Conservation (phyloP, 2,113 vertebrate genomes). For the Megatriorchis doriae region DNA sequence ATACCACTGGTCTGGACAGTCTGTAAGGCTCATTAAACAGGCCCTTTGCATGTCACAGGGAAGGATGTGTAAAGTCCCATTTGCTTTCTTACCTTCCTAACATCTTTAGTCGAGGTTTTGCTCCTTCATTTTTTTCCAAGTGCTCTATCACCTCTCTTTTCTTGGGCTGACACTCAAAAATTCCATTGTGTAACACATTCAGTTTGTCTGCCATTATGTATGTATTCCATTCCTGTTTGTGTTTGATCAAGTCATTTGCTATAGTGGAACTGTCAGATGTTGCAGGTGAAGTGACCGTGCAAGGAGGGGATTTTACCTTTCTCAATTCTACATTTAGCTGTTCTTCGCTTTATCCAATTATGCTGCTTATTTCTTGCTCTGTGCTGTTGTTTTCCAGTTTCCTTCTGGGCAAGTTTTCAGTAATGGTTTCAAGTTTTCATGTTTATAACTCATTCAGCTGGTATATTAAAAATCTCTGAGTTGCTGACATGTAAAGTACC, state of each 20-base stretch:
- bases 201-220: not conserved
- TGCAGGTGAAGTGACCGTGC: not conserved
- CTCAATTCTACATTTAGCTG: not conserved
- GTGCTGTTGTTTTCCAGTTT: not conserved
- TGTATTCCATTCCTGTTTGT: not conserved
- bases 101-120: not conserved
- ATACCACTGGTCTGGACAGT: rapidly evolving
- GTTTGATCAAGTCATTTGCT: not conserved
- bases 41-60: not conserved
- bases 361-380: not conserved
- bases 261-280: not conserved
- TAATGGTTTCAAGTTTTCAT: not conserved
- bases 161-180: not conserved
- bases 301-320: not conserved
- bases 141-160: not conserved
- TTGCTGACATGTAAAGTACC: not conserved
- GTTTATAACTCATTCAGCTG: not conserved
- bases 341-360: not conserved
- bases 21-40: not conserved
- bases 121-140: not conserved
- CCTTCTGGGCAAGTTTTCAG: not conserved
- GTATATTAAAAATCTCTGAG: not conserved
- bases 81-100: not conserved
- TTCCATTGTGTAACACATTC: rapidly evolving
- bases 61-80: not conserved